Conservation (phyloP, 2,888 invertebrate species). For the Calliopum simillimum region DNA sequence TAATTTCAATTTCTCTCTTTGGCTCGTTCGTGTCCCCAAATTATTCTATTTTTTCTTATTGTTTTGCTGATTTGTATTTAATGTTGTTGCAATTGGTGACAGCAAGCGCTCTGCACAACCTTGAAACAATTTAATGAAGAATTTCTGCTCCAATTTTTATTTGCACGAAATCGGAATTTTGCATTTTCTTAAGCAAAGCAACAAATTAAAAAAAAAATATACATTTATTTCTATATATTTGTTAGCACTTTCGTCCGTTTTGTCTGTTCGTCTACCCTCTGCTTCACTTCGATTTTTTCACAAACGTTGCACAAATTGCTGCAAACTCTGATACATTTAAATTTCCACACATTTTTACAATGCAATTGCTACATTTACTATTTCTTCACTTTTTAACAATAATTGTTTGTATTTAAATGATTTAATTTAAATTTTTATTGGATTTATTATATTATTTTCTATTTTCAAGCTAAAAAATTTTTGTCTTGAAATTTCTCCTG, state of each 20-base stretch:
- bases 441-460: constrained; percentile 17
- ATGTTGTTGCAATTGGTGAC: constrained; percentile 41
- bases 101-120: constrained; percentile 45
- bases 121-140: constrained; percentile 48
- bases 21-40: constrained; percentile 7
- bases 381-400: neutral
- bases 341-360: neutral
- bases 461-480: constrained; percentile 33
- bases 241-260: neutral
- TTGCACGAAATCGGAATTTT: neutral
- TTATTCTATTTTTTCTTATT: constrained; percentile 53
- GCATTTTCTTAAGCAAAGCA: neutral
- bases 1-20: constrained; percentile 14
- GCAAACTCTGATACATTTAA: neutral
- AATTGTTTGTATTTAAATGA: neutral
- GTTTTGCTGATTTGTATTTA: constrained; percentile 58
- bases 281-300: constrained; percentile 35
- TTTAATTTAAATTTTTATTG: neutral
- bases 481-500: constrained; percentile 38
- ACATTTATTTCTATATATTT: neutral
- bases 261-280: constrained; percentile 11
- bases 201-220: too few species aligned
- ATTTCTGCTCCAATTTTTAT: constrained; percentile 6
- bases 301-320: constrained; percentile 33
- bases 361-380: neutral